Percentiles rank a stretch among this genome's conserved stretches.
phyloP scores from a whole-genome alignment of 1,140 invertebrate species.

The Drosophila mayri region DNA sequence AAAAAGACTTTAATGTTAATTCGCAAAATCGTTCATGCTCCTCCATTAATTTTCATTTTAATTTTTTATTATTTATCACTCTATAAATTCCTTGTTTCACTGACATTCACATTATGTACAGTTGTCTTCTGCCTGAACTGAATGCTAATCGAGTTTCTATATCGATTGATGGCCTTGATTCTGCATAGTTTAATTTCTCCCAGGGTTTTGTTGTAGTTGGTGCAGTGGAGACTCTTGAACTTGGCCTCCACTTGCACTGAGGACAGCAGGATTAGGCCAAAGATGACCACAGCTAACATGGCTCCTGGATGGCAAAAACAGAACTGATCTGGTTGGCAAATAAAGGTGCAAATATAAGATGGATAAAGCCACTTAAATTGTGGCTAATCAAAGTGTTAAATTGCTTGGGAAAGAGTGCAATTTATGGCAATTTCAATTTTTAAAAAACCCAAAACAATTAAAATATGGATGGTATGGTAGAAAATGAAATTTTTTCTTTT shows the following conservation, averaged over 20 bases:
- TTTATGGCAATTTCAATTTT: not conserved
- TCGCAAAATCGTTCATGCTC: not conserved
- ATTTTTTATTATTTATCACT: not conserved
- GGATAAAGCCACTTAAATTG: not conserved
- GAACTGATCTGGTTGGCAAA: not conserved
- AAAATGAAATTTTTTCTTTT: not conserved
- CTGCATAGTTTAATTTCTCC: conserved; percentile 24
- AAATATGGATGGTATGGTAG: not conserved
- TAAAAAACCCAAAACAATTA: not conserved
- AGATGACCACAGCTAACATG: conserved; percentile 8
- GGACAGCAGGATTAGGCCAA: conserved; percentile 10
- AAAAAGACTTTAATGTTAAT: too few species aligned
- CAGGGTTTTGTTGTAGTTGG: conserved; percentile 7
- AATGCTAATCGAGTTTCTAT: conserved; percentile 37
- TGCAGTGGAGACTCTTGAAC: conserved; percentile 42
- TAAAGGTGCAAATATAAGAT: not conserved
- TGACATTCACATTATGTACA: conserved; percentile 11
- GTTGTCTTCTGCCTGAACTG: conserved; percentile 15
- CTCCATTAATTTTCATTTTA: not conserved
- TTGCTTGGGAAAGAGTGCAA: not conserved
- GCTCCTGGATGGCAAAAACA: not conserved
- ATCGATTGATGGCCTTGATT: conserved; percentile 45
- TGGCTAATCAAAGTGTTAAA: conserved; percentile 18
- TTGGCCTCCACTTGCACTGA: conserved; percentile 32
- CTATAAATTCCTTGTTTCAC: not conserved